Evolutionary conservation across 2,888 invertebrate species (phyloP).

Genomic region (Pharmacophagus antenor): DNA sequence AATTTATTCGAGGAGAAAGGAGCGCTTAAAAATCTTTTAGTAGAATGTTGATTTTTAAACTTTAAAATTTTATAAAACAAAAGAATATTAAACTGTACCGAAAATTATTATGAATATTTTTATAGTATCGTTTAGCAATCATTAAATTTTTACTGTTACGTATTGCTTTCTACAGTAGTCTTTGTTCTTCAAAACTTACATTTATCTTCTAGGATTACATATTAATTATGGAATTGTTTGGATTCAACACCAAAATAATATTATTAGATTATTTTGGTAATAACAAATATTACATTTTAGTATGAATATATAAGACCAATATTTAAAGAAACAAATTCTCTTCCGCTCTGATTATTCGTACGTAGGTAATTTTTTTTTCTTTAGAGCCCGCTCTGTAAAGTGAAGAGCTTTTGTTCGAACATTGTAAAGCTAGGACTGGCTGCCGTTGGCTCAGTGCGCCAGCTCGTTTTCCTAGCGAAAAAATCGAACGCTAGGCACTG

Average conservation of each 20-base stretch:
- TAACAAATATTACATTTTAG: not conserved
- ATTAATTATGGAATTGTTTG: too few relatives aligned
- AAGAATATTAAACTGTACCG: too few relatives aligned
- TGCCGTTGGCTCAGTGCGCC: conserved; percentile 41
- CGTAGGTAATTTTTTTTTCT: conserved; percentile 31
- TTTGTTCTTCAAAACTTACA: too few relatives aligned
- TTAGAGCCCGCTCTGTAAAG: conserved; percentile 32
- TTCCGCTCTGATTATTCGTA: conserved; percentile 30
- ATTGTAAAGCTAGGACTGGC: conserved; percentile 35
- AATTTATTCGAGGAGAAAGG: too few relatives aligned
- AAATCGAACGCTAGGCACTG: not conserved
- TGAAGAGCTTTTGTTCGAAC: conserved; percentile 45
- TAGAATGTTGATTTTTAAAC: too few relatives aligned
- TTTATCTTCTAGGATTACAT: too few relatives aligned
- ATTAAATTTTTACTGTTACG: not conserved
- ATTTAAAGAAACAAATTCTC: not conserved
- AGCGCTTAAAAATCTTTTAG: too few relatives aligned
- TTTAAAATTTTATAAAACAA: too few relatives aligned
- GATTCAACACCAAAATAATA: too few relatives aligned
- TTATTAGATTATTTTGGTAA: not conserved
- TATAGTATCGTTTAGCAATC: too few relatives aligned
- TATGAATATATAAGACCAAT: not conserved
- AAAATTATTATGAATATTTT: too few relatives aligned
- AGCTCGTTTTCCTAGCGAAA: conserved; percentile 12
- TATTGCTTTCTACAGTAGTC: not conserved